Evolutionary conservation across 2,888 invertebrate genomes (phyloP).

Genomic region (Nephrotoma flavescens): DNA sequence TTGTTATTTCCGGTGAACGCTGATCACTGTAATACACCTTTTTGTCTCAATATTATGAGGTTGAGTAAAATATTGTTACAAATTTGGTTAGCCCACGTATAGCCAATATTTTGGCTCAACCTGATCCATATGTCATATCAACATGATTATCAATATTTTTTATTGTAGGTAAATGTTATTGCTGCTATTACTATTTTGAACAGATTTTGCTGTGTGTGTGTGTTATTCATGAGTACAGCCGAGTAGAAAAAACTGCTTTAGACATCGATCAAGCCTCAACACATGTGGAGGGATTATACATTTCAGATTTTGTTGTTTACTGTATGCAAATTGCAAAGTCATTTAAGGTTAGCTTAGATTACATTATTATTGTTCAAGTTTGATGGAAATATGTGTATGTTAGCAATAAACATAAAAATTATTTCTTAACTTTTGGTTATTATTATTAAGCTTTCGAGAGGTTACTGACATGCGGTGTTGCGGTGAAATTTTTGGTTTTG

Average conservation of each 20-base stretch:
- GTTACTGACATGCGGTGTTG: neutral
- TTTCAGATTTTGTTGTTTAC: neutral
- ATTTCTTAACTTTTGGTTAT: neutral
- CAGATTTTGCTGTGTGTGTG: neutral
- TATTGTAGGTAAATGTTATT: neutral
- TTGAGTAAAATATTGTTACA: neutral
- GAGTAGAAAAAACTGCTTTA: neutral
- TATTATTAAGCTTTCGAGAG: neutral
- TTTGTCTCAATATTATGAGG: neutral
- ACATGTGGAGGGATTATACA: neutral
- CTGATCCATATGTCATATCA: neutral
- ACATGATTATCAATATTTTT: neutral
- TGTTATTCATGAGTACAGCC: neutral
- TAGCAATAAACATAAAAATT: neutral
- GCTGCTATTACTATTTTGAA: neutral
- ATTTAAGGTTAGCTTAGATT: neutral
- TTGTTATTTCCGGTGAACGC: neutral
- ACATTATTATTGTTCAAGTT: neutral
- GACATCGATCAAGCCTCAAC: neutral
- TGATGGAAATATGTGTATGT: neutral
- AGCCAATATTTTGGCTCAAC: neutral
- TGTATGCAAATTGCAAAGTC: neutral
- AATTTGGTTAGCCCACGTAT: neutral
- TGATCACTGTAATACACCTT: neutral
- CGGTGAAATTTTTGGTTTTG: neutral